phyloP scores from a whole-genome alignment of 2,797 vertebrate species.

The Sciurus vulgaris region DNA sequence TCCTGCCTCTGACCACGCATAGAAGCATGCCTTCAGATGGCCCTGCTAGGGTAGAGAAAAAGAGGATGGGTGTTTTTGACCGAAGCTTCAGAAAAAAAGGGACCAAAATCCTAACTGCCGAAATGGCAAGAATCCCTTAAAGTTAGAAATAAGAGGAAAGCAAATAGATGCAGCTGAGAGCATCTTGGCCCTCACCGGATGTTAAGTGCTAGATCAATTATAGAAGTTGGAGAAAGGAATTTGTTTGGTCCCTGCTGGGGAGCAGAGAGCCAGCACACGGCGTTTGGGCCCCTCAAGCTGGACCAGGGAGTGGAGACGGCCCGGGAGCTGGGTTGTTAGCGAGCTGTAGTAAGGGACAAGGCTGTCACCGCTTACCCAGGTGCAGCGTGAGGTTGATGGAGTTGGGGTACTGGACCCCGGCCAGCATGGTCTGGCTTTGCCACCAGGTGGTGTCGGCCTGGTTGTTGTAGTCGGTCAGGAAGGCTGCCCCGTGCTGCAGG shows the following conservation, averaged over 20 bases:
- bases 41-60: neutral
- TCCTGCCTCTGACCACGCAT: neutral
- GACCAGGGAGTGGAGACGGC: neutral
- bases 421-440: conserved; percentile 99
- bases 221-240: conserved; percentile 39
- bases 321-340: neutral
- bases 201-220: neutral
- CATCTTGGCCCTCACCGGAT: neutral
- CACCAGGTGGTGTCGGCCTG: conserved; percentile 98
- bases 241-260: conserved; percentile 13
- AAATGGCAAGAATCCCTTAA: neutral
- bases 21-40: neutral
- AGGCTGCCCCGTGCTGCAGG: conserved; percentile 94
- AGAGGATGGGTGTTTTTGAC: neutral
- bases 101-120: neutral
- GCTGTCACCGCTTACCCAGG: conserved; percentile 92
- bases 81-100: neutral
- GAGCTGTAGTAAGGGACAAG: neutral
- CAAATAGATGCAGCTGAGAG: neutral
- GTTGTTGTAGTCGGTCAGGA: conserved; percentile 99
- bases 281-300: neutral
- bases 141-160: neutral
- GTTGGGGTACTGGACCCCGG: conserved; percentile 96
- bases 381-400: conserved; percentile 98
- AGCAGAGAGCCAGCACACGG: neutral